Base-by-base conservation (phyloP, 2,888 invertebrate species). In the Pterostichus madidus region DNA sequence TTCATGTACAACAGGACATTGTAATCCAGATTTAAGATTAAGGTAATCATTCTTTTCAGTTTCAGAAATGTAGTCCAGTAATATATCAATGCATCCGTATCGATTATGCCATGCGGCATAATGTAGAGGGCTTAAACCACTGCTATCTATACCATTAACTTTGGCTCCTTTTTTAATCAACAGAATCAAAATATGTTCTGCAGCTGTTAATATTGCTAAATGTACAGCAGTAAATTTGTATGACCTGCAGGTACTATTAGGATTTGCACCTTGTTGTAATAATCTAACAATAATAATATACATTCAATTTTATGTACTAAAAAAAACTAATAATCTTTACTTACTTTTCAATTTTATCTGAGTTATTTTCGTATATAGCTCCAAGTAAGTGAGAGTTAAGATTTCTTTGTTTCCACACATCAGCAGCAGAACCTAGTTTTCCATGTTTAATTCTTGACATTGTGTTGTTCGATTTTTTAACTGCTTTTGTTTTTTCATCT, bases 51-150 rank as follows among this genome's bases (percentile, higher is more conserved):
- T 61, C 15, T 56, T 81, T 13, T 81, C 75, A 11, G 39, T 32
- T 15, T 44, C 15, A 5, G 35, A 24, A 8, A 81, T 1, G 11
- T 75, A 44, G 5, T 81, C 15, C 84, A 5, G 91, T 84, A 24
- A 91, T 88, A 84, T 59, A 2, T 91, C 91, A 83, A 92, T 88
- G 83, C 91, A 91, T 59, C 89, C 88, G 0, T 89, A 87, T 81
- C 91, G 90, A 0, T 91, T 92, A 10, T 89, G 89, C 87, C 90
- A 92, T 0, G 91, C 91, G 0, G 92, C 92, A 5, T 92, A 86
- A 82, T 92, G 92, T 0, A 92, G 86, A 0, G 92, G 91, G 0
- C 91, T 91, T 24, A 91, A 87, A 0, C 92, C 91, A 3, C 90
- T 87, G 10, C 86, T 87, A 85, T 92, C 92, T 44, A 89, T 88